Evolutionary conservation across 2,888 invertebrate genomes (phyloP).

Genomic region (Diabrotica balteata): DNA sequence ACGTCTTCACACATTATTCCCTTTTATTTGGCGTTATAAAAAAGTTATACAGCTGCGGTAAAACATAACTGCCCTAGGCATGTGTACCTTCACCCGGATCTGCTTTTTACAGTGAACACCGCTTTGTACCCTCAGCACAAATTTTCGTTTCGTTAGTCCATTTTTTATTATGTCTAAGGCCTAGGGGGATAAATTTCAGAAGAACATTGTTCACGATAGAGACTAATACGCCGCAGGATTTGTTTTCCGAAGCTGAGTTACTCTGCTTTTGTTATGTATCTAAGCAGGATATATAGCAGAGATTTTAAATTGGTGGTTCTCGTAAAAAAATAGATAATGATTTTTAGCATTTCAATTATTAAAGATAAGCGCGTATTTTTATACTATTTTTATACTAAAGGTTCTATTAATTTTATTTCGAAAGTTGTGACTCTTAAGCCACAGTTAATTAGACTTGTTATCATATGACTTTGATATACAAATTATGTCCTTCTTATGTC

Average conservation of each 20-base stretch:
- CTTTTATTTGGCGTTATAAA: neutral
- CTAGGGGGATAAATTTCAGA: slow-evolving; percentile 43
- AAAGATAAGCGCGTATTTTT: no score
- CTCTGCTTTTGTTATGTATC: neutral
- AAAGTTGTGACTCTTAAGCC: no score
- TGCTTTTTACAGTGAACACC: slow-evolving; percentile 20
- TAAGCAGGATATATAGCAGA: slow-evolving; percentile 11
- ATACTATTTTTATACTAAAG: no score
- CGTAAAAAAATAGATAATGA: no score
- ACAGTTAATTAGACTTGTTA: no score
- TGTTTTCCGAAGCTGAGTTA: slow-evolving; percentile 36
- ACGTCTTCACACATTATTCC: neutral
- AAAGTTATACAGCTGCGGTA: neutral
- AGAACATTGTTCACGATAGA: slow-evolving; percentile 39
- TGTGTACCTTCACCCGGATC: neutral
- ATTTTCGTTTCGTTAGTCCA: slow-evolving; percentile 41
- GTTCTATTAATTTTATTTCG: no score
- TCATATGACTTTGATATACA: no score
- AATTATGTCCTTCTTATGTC: no score
- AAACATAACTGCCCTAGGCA: neutral
- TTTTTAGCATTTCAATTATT: no score
- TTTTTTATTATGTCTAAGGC: slow-evolving; percentile 43
- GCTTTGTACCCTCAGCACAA: slow-evolving; percentile 39
- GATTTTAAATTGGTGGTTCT: slow-evolving; percentile 5
- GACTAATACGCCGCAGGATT: slow-evolving; percentile 42